These are phyloP conservation scores for Aleiodes testaceus DNA, from an alignment of 2,888 invertebrate species.

Conservation along the genomic window DNA sequence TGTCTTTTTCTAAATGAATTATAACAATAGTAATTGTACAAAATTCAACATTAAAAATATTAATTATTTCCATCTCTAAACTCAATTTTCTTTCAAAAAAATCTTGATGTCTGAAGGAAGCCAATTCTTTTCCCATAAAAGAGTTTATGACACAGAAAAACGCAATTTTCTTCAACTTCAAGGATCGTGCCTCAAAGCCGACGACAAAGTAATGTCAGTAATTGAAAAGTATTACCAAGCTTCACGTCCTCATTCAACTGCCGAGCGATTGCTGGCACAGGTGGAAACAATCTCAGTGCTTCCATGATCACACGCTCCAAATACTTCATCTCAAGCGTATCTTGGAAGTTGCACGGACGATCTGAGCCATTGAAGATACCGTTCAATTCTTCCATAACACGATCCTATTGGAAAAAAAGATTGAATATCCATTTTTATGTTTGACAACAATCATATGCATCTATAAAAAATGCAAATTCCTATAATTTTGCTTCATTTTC, in stretches of 20 bases:
- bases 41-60: no score
- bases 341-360: conserved; percentile 85
- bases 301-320: conserved; percentile 88
- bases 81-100: no score
- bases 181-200: not conserved
- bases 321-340: conserved; percentile 90
- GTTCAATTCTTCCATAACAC: conserved; percentile 83
- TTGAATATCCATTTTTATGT: not conserved
- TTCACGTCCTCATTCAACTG: conserved; percentile 82
- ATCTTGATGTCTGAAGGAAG: no score
- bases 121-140: no score
- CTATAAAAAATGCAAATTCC: no score
- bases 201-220: not conserved
- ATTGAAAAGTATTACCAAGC: conserved; percentile 75
- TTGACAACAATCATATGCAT: no score
- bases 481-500: no score
- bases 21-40: no score
- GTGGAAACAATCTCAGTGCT: conserved; percentile 85
- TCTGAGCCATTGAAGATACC: conserved; percentile 85
- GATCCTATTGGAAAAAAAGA: conserved; percentile 71
- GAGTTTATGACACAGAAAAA: no score
- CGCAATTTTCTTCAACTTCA: no score
- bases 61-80: conserved; percentile 2
- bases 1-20: no score
- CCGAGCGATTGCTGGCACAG: conserved; percentile 86